Percentiles rank a stretch among this genome's conserved stretches.
These are phyloP conservation scores for Tympanoctomys barrerae DNA, from an alignment of 2,797 vertebrate genomes.

Conservation along the genomic window DNA sequence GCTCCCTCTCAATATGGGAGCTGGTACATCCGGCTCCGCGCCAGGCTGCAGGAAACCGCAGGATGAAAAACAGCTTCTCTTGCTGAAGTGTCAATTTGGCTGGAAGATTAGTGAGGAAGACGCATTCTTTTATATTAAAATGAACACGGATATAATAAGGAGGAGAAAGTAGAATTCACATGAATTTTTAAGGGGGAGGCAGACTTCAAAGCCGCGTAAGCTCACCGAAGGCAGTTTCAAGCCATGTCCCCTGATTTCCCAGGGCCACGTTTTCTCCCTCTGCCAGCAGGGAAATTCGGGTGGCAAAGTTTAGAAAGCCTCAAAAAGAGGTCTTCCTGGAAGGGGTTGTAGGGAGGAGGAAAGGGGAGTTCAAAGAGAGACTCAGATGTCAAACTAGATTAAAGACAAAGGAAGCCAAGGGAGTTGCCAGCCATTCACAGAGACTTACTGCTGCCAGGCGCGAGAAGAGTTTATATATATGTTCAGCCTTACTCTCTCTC, in stretches of 20 bases:
- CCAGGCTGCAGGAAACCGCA: background rate
- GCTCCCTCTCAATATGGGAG: background rate
- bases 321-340: background rate
- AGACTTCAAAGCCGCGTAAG: slow-evolving; percentile 68
- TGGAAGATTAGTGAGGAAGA: slow-evolving; percentile 66
- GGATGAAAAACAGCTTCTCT: slow-evolving; percentile 28
- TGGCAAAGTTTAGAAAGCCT: slow-evolving; percentile 31
- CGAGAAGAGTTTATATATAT: background rate
- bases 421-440: background rate
- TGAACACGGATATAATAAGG: slow-evolving; percentile 59
- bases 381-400: background rate
- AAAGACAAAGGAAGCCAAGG: background rate
- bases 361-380: background rate
- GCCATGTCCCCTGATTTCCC: background rate
- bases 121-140: slow-evolving; percentile 75
- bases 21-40: background rate
- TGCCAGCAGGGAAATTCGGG: background rate
- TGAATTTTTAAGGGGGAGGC: slow-evolving; percentile 72
- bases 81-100: slow-evolving; percentile 54
- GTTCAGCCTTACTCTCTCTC: too few relatives aligned
- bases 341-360: background rate
- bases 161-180: slow-evolving; percentile 68
- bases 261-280: background rate
- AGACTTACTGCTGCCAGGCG: background rate
- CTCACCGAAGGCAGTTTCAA: background rate